phyloP scores from a whole-genome alignment of 2,888 invertebrate species.

The Aporophyla lueneburgensis region DNA sequence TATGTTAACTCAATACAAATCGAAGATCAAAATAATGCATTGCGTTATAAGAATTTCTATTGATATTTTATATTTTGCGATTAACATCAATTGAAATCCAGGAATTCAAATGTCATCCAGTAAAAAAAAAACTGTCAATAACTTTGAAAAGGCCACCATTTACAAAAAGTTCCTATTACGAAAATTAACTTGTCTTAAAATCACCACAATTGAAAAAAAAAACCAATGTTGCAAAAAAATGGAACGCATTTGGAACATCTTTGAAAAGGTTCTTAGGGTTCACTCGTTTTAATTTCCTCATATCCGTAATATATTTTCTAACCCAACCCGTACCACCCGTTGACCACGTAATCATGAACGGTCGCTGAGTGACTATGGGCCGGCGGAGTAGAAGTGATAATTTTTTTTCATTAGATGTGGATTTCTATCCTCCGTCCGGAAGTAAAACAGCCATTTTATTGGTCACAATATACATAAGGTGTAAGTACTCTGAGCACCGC shows the following conservation, averaged over 20 bases:
- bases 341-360: too few relatives aligned
- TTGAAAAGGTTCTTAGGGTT: too few relatives aligned
- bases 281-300: neutral
- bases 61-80: too few relatives aligned
- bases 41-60: neutral
- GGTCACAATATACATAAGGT: neutral
- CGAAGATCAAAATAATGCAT: neutral
- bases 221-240: neutral
- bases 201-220: neutral
- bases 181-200: neutral
- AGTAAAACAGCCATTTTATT: neutral
- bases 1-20: neutral
- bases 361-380: too few relatives aligned
- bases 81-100: neutral
- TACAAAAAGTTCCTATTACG: slow-evolving; percentile 14
- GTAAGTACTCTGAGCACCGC: neutral
- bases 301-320: neutral
- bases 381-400: too few relatives aligned
- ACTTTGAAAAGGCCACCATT: neutral
- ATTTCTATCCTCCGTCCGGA: neutral
- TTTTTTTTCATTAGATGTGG: neutral
- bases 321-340: too few relatives aligned
- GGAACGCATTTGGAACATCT: neutral
- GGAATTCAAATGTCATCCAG: slow-evolving; percentile 1
- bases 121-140: neutral